Evolutionary conservation across 2,113 vertebrate genomes (phyloP).

Genomic region (Datnioides undecimradiatus): DNA sequence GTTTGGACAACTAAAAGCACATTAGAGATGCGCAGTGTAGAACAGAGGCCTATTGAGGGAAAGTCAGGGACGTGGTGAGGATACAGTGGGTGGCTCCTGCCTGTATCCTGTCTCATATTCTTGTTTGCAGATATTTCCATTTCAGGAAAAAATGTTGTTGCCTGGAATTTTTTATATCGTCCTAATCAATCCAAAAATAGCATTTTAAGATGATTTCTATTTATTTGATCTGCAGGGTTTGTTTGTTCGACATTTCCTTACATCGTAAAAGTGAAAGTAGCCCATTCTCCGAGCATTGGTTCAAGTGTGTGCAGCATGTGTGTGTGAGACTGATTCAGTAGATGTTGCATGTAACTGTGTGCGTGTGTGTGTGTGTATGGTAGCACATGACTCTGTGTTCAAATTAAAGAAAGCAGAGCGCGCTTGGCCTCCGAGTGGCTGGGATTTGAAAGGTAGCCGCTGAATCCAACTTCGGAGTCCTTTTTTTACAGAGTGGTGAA

Average conservation of each 20-base stretch:
- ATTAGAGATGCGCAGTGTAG: slow-evolving; percentile 47
- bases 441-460: slow-evolving; percentile 32
- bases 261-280: neutral
- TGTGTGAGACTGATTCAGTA: neutral
- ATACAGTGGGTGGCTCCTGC: slow-evolving; percentile 24
- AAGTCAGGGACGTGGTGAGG: slow-evolving; percentile 8
- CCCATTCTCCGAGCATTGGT: neutral
- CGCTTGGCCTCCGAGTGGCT: slow-evolving; percentile 21
- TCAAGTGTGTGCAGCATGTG: neutral
- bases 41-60: slow-evolving; percentile 57
- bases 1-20: slow-evolving; percentile 72
- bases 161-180: neutral
- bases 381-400: slow-evolving; percentile 10
- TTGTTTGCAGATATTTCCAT: neutral
- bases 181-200: neutral
- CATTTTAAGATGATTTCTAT: neutral
- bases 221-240: neutral
- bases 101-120: neutral
- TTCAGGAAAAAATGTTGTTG: neutral
- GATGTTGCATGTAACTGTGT: neutral
- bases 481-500: slow-evolving; percentile 29
- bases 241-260: neutral
- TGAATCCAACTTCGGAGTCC: slow-evolving; percentile 7
- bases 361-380: neutral
- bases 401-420: slow-evolving; percentile 6